Evolutionary conservation across 2,113 vertebrate genomes (phyloP).

Genomic region (Pipa parva): DNA sequence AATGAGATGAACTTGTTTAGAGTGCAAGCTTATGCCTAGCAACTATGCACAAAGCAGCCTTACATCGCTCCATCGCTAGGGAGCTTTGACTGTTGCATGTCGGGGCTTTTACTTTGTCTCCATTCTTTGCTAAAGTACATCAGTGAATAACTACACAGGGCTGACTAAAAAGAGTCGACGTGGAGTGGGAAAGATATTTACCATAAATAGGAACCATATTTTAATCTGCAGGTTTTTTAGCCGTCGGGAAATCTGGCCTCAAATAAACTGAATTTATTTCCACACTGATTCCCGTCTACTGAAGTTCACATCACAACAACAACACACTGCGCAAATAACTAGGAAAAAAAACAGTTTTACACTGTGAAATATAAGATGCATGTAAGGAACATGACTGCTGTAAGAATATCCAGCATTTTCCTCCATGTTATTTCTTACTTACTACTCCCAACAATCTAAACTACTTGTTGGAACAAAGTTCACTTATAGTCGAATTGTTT

Average conservation of each 20-base stretch:
- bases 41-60: conserved; percentile 23
- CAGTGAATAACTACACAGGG: conserved; percentile 2
- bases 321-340: not conserved
- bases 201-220: not conserved
- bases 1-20: conserved; percentile 35
- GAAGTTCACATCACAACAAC: not conserved
- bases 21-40: conserved; percentile 30
- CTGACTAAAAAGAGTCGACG: not conserved
- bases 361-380: no score
- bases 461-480: no score
- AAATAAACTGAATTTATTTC: conserved; percentile 1
- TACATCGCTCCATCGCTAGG: not conserved
- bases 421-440: no score
- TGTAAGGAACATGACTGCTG: no score
- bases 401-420: no score
- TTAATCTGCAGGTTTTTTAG: not conserved
- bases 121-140: conserved; percentile 1
- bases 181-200: not conserved
- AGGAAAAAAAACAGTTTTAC: not conserved
- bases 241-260: not conserved
- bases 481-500: no score
- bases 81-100: conserved; percentile 5
- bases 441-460: no score
- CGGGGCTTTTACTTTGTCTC: conserved; percentile 7
- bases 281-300: not conserved